Conservation (phyloP, 2,888 invertebrate species). For the Lymantria monacha region DNA sequence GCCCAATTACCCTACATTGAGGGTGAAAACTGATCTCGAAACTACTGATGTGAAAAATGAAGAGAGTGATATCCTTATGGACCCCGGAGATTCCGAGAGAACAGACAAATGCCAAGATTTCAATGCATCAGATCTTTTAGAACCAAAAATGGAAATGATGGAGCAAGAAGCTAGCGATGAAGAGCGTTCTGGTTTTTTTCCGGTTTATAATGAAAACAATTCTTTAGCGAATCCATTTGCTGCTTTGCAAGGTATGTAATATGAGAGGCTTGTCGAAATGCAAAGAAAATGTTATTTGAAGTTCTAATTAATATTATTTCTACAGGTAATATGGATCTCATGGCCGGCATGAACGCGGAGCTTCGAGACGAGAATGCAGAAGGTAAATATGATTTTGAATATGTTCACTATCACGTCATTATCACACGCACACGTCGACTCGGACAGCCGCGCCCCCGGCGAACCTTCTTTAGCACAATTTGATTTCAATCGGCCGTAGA, state of each 20-base stretch:
- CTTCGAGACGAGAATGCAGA: slow-evolving; percentile 73
- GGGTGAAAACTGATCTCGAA: slow-evolving; percentile 82
- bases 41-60: slow-evolving; percentile 76
- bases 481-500: slow-evolving; percentile 42
- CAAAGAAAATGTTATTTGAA: background rate
- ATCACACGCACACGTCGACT: slow-evolving; percentile 78
- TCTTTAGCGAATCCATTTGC: slow-evolving; percentile 77
- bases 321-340: slow-evolving; percentile 76
- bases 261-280: slow-evolving; percentile 3
- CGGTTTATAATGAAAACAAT: slow-evolving; percentile 71
- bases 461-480: slow-evolving; percentile 53
- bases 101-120: slow-evolving; percentile 71
- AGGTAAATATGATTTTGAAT: slow-evolving; percentile 60
- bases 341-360: slow-evolving; percentile 69
- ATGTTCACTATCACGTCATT: slow-evolving; percentile 63
- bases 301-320: slow-evolving; percentile 6
- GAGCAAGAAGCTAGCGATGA: slow-evolving; percentile 87
- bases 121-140: slow-evolving; percentile 73
- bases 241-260: slow-evolving; percentile 62
- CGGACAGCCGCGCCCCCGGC: slow-evolving; percentile 82
- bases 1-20: slow-evolving; percentile 71
- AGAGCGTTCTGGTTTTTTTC: slow-evolving; percentile 76
- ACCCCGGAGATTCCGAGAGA: slow-evolving; percentile 69
- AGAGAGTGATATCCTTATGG: slow-evolving; percentile 73
- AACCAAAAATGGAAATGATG: slow-evolving; percentile 88